These are phyloP conservation scores for Lophotriccus pileatus DNA, from an alignment of 2,797 vertebrate genomes.

Conservation along the genomic window DNA sequence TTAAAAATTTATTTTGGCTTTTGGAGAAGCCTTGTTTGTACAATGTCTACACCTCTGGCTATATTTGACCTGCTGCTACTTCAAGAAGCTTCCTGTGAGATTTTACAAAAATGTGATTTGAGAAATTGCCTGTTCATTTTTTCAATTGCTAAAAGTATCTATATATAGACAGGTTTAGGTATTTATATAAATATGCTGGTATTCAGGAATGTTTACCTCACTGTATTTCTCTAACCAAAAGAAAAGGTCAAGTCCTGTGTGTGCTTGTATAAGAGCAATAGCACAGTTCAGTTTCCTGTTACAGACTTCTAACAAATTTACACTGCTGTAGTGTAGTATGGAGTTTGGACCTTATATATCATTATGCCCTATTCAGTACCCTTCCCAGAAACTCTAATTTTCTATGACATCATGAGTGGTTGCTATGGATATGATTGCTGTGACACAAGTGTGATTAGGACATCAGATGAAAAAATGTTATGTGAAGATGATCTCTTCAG, in stretches of 20 bases:
- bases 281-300: neutral
- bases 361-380: neutral
- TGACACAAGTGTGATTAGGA: slow-evolving; percentile 11
- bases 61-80: neutral
- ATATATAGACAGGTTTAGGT: neutral
- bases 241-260: neutral
- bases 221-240: slow-evolving; percentile 3
- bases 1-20: neutral
- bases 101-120: neutral
- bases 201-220: neutral
- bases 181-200: neutral
- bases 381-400: neutral
- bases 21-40: neutral
- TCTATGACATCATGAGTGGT: slow-evolving; percentile 22
- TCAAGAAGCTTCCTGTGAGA: neutral
- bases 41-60: neutral
- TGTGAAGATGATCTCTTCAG: slow-evolving; percentile 2
- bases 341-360: neutral
- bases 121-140: neutral
- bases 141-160: neutral
- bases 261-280: neutral
- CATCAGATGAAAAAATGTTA: neutral
- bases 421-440: neutral
- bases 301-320: neutral
- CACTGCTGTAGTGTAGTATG: neutral